Evolutionary conservation across 2,888 invertebrate genomes (phyloP).

Genomic region (Unio delphinus): DNA sequence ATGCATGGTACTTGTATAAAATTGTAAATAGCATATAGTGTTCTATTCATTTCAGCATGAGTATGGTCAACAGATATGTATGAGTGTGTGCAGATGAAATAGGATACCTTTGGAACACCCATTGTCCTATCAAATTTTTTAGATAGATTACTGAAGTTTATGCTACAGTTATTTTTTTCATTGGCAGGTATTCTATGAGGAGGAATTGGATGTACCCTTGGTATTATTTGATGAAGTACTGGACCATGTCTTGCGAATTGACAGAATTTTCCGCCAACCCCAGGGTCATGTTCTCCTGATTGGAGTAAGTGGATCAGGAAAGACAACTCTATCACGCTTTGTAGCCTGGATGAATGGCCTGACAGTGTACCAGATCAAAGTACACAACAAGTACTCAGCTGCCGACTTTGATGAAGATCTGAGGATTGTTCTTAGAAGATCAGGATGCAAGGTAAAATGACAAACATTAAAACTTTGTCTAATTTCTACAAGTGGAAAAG

Average conservation of each 20-base stretch:
- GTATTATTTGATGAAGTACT: constrained; percentile 99
- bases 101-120: too few species aligned
- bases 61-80: too few species aligned
- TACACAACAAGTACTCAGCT: constrained; percentile 98
- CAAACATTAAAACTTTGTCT: not conserved
- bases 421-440: constrained; percentile 76
- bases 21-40: too few species aligned
- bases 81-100: too few species aligned
- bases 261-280: constrained; percentile 98
- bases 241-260: constrained; percentile 98
- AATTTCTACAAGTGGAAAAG: not conserved
- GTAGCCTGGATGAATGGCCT: constrained; percentile 99
- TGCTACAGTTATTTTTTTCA: not conserved
- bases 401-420: constrained; percentile 99
- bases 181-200: constrained; percentile 93
- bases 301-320: constrained; percentile 98
- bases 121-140: too few species aligned
- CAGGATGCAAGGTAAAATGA: constrained; percentile 73
- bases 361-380: constrained; percentile 99
- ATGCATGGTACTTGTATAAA: too few species aligned
- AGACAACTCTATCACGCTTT: constrained; percentile 98
- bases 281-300: constrained; percentile 98
- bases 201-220: constrained; percentile 97
- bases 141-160: too few species aligned
- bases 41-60: too few species aligned